Conservation (phyloP, 2,888 invertebrate genomes). For the Drosophila paracracens region DNA sequence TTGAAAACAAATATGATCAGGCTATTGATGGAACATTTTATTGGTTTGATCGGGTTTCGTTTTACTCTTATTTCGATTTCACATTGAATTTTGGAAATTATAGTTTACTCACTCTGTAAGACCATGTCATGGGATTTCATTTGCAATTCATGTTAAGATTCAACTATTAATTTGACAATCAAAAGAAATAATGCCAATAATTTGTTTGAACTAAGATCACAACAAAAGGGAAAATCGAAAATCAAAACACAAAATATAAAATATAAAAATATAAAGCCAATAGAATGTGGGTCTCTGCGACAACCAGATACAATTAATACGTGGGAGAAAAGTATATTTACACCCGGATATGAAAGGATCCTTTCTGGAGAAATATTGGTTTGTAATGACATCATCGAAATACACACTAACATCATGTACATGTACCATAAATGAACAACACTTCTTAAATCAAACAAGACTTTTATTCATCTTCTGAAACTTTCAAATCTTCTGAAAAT, state of each 20-base stretch:
- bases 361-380: not conserved
- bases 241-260: conserved; percentile 13
- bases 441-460: conserved; percentile 55
- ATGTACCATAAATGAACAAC: conserved; percentile 41
- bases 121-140: conserved; percentile 62
- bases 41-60: conserved; percentile 5
- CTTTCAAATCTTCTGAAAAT: conserved; percentile 18
- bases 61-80: conserved; percentile 14
- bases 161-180: conserved; percentile 48
- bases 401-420: not conserved
- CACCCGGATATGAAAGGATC: not conserved
- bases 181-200: conserved; percentile 43
- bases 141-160: conserved; percentile 52
- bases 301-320: not conserved
- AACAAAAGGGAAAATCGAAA: conserved; percentile 1
- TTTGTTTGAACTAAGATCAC: conserved; percentile 10
- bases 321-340: not conserved
- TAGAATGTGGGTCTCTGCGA: conserved; percentile 2
- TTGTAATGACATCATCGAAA: not conserved
- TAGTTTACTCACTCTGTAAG: conserved; percentile 73
- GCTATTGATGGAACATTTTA: conserved; percentile 11
- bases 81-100: conserved; percentile 21
- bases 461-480: conserved; percentile 36
- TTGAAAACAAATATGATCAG: not conserved
- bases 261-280: conserved; percentile 22